phyloP scores from a whole-genome alignment of 2,113 vertebrate genomes.

The Chionomys nivalis region DNA sequence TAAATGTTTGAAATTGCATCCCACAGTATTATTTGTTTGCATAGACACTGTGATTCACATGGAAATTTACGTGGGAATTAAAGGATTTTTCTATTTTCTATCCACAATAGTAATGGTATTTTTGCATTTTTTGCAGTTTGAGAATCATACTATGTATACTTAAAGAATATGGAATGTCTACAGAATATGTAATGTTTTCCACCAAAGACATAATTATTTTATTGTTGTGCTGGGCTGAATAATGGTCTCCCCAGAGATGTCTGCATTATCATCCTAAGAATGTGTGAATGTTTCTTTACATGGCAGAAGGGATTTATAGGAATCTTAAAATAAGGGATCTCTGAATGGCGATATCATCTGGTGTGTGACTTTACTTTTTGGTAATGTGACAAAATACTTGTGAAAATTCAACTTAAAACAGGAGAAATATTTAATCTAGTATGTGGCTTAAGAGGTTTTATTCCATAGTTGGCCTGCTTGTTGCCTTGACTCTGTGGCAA shows the following conservation, averaged over 20 bases:
- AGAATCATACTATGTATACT: not conserved
- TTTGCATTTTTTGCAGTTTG: not conserved
- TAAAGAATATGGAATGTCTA: not conserved
- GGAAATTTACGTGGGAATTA: not conserved
- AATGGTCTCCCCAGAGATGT: not conserved
- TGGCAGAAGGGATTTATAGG: not conserved
- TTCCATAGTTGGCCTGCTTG: too few relatives aligned
- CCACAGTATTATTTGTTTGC: not conserved
- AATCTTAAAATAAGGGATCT: not conserved
- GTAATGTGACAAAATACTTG: not conserved
- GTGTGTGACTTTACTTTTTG: not conserved
- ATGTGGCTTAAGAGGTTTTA: not conserved
- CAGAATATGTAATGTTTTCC: not conserved
- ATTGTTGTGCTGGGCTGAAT: not conserved
- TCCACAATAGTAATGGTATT: not conserved
- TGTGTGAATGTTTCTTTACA: not conserved
- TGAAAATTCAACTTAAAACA: not conserved
- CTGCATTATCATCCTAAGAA: not conserved
- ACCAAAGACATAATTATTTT: not conserved
- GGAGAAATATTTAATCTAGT: not conserved
- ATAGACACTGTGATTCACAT: not conserved
- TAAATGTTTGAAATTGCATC: slow-evolving; percentile 25
- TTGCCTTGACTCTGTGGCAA: not conserved
- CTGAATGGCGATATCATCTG: not conserved
- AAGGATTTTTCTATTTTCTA: slow-evolving; percentile 43